Base-by-base conservation (phyloP, 2,797 vertebrate genomes). In the Cheirogaleus major region DNA sequence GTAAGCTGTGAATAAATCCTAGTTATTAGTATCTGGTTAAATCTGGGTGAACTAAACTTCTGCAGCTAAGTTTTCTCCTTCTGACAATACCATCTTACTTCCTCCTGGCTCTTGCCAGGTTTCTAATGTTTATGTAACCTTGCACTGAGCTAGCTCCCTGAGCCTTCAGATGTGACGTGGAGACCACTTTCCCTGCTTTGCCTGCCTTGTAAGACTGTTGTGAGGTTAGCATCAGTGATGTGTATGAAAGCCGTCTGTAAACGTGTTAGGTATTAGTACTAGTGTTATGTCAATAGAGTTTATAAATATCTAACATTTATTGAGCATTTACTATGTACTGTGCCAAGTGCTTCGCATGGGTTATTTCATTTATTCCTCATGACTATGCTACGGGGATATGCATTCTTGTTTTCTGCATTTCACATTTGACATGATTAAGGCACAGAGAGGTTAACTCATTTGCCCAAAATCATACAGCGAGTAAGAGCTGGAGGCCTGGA, bases 11-110 rank as follows among this genome's bases (percentile, higher is more conserved):
- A 89, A 80, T 93, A 70, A 89, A 45, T 69, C 65, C 93, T 89
- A 70, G 63, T 48, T 95, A 25, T 89, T 80, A 79, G 18, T 75
- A 55, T 91, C 52, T 94, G 30, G 41, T 73, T 97, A 89, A 85
- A 91, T 92, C 22, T 82, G 67, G 75, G 41, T 95, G 75, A 15
- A 10, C 89, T 85, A 78, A 89, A 83, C n/a, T 27, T 25, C 20
- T 73, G 22, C 23, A 48, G 63, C 43, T 55, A 67, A 59, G 14
- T 55, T 83, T 95, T 45, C 73, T 43, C 79, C 22, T 96, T 76
- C 55, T 55, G 23, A 73, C 48, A 25, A 25, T 35, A 35, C 48
- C 69, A 43, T 61, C 45, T 63, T n/a, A 17, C 9, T 87, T 94
- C 63, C 59, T 81, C 48, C 83, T 65, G 81, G 73, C 43, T 89